Conservation (phyloP, 2,797 vertebrate species). For the Lophius americanus region DNA sequence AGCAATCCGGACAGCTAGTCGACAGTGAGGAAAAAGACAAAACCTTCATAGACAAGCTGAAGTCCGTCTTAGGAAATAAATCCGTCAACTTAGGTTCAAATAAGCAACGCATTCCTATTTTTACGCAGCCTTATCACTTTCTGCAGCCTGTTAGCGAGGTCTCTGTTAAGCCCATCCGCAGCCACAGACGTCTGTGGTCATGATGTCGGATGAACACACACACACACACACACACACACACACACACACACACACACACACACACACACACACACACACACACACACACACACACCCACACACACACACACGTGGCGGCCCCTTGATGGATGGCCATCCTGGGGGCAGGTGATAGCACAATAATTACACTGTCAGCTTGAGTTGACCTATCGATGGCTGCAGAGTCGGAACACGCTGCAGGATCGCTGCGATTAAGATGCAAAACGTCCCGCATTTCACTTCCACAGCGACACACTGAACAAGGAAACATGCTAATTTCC, state of each 20-base stretch:
- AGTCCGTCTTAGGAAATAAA: not conserved
- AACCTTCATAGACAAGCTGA: not conserved
- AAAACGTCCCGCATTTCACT: not conserved
- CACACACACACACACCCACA: not conserved
- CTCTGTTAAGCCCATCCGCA: not conserved
- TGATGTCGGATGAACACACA: not conserved
- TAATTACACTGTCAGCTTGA: constrained; percentile 53
- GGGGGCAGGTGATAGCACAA: constrained; percentile 41
- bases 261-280: not conserved
- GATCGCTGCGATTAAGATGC: not conserved
- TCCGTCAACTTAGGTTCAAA: not conserved
- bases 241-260: constrained; percentile 8
- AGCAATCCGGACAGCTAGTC: constrained; percentile 1
- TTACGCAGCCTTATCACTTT: constrained; percentile 13
- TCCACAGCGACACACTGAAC: not conserved
- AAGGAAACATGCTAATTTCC: not conserved
- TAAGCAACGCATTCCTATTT: not conserved
- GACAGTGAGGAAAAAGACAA: constrained; percentile 2
- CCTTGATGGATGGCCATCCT: constrained; percentile 47
- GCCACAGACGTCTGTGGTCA: constrained; percentile 4
- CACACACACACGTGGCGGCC: constrained; percentile 9
- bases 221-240: constrained; percentile 1
- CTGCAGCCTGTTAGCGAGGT: constrained; percentile 10
- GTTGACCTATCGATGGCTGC: constrained; percentile 21
- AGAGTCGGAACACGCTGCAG: not conserved